Percentiles rank a stretch among this genome's conserved stretches.
These are phyloP conservation scores for Oscheius sp. DNA, from an alignment of 2,888 invertebrate genomes.

Conservation along the genomic window DNA sequence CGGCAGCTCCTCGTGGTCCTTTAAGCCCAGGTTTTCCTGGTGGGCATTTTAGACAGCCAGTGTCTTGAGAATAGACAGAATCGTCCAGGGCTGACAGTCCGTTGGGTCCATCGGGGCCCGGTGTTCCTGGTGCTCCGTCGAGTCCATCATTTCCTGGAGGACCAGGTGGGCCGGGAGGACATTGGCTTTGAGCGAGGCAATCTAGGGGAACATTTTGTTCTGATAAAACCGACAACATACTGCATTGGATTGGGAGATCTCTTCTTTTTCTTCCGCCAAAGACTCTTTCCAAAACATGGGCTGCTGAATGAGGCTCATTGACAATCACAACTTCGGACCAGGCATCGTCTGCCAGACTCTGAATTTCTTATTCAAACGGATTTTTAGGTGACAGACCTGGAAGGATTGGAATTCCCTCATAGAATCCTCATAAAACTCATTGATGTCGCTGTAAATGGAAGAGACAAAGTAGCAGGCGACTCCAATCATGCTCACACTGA, in stretches of 20 bases:
- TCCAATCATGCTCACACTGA: constrained; percentile 45
- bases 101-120: constrained; percentile 9
- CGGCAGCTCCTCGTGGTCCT: constrained; percentile 51
- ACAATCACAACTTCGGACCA: constrained; percentile 47
- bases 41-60: constrained; percentile 54
- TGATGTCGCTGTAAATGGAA: constrained; percentile 49
- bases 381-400: constrained; percentile 32
- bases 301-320: constrained; percentile 18
- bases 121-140: constrained; percentile 40
- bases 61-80: constrained; percentile 41
- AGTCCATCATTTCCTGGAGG: constrained; percentile 54
- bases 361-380: background rate
- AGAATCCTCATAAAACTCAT: constrained; percentile 48
- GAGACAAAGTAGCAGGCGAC: constrained; percentile 46
- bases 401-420: constrained; percentile 40
- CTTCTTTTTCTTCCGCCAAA: constrained; percentile 19
- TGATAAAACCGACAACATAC: background rate
- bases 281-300: constrained; percentile 16
- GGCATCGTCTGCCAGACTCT: constrained; percentile 45
- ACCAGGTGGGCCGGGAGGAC: constrained; percentile 59
- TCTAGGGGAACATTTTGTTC: background rate
- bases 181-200: constrained; percentile 42
- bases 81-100: constrained; percentile 20
- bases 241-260: constrained; percentile 31
- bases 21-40: constrained; percentile 53